phyloP scores from a whole-genome alignment of 2,113 vertebrate genomes.

The Montifringilla adamsi region DNA sequence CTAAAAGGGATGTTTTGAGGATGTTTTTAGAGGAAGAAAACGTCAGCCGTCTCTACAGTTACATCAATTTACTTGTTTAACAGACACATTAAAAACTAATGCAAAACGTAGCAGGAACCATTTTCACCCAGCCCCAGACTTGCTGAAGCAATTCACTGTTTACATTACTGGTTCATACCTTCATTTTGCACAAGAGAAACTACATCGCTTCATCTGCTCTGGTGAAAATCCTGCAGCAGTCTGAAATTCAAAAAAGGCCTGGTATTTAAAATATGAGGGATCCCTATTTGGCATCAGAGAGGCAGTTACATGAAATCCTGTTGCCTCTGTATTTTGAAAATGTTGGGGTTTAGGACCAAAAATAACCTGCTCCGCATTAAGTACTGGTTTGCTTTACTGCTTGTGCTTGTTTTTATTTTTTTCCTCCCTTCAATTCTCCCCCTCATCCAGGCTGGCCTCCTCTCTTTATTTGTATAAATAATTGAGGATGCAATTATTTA shows the following conservation, averaged over 20 bases:
- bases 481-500: constrained; percentile 63
- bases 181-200: background rate
- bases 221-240: background rate
- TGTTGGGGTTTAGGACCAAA: background rate
- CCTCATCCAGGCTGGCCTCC: background rate
- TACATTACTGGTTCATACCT: background rate
- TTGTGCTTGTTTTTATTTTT: background rate
- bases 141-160: background rate
- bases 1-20: background rate
- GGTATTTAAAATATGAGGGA: background rate
- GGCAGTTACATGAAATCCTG: background rate
- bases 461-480: constrained; percentile 63
- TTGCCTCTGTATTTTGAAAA: background rate
- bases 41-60: background rate
- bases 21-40: background rate
- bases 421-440: background rate
- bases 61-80: background rate
- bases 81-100: background rate
- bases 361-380: background rate
- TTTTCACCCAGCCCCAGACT: background rate
- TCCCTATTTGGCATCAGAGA: background rate
- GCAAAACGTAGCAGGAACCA: background rate
- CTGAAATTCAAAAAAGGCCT: background rate
- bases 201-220: background rate
- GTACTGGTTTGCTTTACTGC: background rate